Evolutionary conservation across 2,113 vertebrate genomes (phyloP).

Genomic region (Australoheros scitulus): DNA sequence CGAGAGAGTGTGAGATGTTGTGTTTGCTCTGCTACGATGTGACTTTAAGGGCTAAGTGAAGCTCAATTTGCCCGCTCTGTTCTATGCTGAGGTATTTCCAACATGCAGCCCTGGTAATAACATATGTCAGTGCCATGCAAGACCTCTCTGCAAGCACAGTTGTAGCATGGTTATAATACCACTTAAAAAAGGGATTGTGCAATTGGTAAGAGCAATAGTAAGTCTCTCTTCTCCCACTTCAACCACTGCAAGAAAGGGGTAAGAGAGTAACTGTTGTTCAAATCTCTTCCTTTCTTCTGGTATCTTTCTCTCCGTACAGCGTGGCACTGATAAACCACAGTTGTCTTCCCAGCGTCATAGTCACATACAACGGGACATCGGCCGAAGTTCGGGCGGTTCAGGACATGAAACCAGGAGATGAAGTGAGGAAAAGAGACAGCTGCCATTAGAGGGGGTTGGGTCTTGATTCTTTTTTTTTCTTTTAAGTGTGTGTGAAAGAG

Average conservation of each 20-base stretch:
- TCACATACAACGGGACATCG: slow-evolving; percentile 88
- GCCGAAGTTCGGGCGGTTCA: slow-evolving; percentile 91
- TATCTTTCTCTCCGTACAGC: slow-evolving; percentile 72
- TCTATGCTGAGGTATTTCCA: slow-evolving; percentile 37
- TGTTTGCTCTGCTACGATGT: too few relatives aligned
- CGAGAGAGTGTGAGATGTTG: too few relatives aligned
- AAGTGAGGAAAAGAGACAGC: slow-evolving; percentile 83
- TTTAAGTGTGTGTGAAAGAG: background rate
- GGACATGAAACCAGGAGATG: slow-evolving; percentile 89
- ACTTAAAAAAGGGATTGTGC: slow-evolving; percentile 4
- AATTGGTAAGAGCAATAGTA: background rate
- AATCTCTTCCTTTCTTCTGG: background rate
- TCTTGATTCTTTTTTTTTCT: background rate
- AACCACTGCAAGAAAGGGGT: background rate
- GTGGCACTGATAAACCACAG: slow-evolving; percentile 96
- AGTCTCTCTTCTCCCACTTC: background rate
- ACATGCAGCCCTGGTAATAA: background rate
- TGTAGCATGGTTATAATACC: background rate
- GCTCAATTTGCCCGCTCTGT: slow-evolving; percentile 10
- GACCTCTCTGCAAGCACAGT: background rate
- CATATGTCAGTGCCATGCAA: background rate
- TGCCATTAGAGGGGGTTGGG: slow-evolving; percentile 29
- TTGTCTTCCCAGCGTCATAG: slow-evolving; percentile 93
- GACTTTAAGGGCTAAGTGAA: background rate
- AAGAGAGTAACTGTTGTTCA: background rate